phyloP scores from a whole-genome alignment of 1,140 invertebrate genomes.

The Eufriesea mexicana region DNA sequence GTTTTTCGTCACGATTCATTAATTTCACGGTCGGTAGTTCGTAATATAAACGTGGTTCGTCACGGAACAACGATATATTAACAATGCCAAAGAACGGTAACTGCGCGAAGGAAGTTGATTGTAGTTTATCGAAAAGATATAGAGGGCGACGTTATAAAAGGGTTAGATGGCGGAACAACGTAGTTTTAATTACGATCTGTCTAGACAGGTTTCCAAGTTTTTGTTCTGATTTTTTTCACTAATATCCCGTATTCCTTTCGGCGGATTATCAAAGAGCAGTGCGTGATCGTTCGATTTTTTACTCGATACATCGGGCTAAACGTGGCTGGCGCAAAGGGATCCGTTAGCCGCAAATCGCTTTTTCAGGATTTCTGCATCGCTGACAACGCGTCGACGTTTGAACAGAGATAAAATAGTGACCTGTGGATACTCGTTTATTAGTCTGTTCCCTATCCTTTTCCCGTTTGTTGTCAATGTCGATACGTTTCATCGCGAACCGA shows the following conservation, averaged over 20 bases:
- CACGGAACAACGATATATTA: constrained; percentile 1
- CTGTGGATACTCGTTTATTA: background rate
- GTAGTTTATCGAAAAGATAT: constrained; percentile 27
- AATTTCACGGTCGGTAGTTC: constrained; percentile 1
- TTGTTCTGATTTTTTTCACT: background rate
- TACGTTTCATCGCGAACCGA: too few relatives aligned
- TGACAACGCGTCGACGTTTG: background rate
- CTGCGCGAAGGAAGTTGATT: background rate
- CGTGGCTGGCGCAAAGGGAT: background rate
- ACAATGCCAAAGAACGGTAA: background rate
- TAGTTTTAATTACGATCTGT: constrained; percentile 19
- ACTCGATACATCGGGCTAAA: background rate
- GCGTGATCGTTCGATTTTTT: background rate
- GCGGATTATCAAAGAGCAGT: background rate
- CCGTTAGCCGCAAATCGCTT: constrained; percentile 16
- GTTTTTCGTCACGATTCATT: constrained; percentile 15
- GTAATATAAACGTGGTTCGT: background rate
- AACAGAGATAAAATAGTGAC: background rate
- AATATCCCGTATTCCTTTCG: background rate
- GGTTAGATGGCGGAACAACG: background rate
- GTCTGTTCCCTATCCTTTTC: background rate
- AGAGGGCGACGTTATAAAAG: background rate
- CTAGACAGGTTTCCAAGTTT: background rate
- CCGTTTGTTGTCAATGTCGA: background rate
- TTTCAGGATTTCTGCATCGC: constrained; percentile 29